These are phyloP conservation scores for Pollenia angustigena DNA, from an alignment of 2,888 invertebrate species.

Conservation along the genomic window DNA sequence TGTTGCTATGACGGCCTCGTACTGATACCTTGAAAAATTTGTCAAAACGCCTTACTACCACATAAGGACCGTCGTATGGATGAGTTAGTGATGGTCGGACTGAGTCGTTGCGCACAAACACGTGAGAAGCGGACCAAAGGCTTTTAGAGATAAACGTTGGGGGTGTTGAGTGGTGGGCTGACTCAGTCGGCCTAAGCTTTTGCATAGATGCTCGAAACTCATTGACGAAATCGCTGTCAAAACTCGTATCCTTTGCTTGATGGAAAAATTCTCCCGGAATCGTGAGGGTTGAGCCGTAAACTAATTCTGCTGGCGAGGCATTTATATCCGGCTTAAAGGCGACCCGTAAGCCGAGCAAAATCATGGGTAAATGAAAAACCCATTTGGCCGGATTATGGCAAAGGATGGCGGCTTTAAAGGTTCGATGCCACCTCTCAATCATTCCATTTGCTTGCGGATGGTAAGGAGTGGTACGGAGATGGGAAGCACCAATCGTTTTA, in stretches of 20 bases:
- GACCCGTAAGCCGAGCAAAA: neutral
- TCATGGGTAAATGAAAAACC: conserved; percentile 26
- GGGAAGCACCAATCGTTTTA: too few species aligned
- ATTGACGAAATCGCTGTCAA: conserved; percentile 7
- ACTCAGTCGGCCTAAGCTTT: conserved; percentile 16
- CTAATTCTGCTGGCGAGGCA: neutral
- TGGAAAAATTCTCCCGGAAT: neutral
- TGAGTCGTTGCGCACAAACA: conserved; percentile 12
- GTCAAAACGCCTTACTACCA: neutral
- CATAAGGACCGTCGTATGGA: neutral
- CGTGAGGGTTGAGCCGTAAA: neutral
- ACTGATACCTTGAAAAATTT: neutral
- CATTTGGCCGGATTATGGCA: conserved; percentile 33
- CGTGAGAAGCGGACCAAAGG: neutral
- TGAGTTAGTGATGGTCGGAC: neutral
- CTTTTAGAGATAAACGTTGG: conserved; percentile 17
- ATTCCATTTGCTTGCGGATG: neutral
- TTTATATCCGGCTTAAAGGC: neutral
- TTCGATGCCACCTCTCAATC: conserved; percentile 45
- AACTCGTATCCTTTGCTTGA: neutral
- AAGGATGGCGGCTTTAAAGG: conserved; percentile 26
- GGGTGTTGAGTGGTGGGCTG: conserved; percentile 25
- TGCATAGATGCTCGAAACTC: conserved; percentile 27
- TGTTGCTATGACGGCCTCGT: neutral
- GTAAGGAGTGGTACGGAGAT: too few species aligned